Percentiles rank a stretch among this genome's conserved stretches.
phyloP scores from a whole-genome alignment of 2,797 vertebrate genomes.

The Oceanodroma leucorhoa region DNA sequence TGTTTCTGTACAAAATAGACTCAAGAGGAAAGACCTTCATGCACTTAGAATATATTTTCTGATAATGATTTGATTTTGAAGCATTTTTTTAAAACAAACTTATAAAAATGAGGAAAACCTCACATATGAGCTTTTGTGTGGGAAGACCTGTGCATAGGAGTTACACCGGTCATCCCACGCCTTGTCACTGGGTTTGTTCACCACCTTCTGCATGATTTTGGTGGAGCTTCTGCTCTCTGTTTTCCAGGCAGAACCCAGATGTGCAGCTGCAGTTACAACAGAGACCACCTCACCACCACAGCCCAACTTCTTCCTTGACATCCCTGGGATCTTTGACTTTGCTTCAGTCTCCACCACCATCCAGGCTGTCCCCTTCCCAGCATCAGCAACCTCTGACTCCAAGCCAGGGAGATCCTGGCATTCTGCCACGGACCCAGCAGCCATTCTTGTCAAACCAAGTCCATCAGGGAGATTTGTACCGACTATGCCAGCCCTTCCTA shows the following conservation, averaged over 20 bases:
- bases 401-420: constrained; percentile 76
- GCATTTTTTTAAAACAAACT: neutral
- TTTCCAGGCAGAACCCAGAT: constrained; percentile 88
- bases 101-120: neutral
- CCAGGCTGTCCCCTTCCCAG: constrained; percentile 82
- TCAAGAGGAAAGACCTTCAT: rapidly evolving
- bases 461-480: constrained; percentile 82
- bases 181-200: neutral
- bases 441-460: constrained; percentile 71
- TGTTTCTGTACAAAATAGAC: neutral
- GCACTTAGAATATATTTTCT: neutral
- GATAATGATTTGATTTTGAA: neutral
- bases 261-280: constrained; percentile 81
- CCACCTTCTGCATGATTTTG: neutral
- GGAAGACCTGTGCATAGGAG: neutral
- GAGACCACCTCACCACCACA: constrained; percentile 89
- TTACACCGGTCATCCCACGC: neutral
- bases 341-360: constrained; percentile 87
- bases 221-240: constrained; percentile 28
- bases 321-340: constrained; percentile 90
- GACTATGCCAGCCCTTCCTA: constrained; percentile 75
- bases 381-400: constrained; percentile 76
- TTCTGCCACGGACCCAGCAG: constrained; percentile 75
- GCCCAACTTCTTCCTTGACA: constrained; percentile 92
- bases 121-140: neutral